Evolutionary conservation across 2,113 vertebrate species (phyloP).

Genomic region (Ageneiosus marmoratus): DNA sequence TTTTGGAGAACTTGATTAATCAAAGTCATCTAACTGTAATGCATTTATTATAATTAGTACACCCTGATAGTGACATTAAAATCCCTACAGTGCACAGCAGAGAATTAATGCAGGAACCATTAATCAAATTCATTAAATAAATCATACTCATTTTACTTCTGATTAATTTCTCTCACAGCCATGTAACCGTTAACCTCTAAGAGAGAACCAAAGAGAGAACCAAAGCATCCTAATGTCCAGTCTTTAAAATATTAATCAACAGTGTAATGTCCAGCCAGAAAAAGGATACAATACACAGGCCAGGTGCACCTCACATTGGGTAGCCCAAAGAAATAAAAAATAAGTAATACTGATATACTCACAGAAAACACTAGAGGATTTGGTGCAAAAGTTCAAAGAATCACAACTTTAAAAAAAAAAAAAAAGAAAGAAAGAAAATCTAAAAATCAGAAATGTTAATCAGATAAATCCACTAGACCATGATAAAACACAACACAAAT

Average conservation of each 20-base stretch:
- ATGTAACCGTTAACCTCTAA: slow-evolving; percentile 7
- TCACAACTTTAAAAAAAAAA: slow-evolving; percentile 62
- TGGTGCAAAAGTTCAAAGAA: slow-evolving; percentile 52
- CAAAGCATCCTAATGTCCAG: background rate
- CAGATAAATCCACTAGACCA: slow-evolving; percentile 14
- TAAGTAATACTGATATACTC: slow-evolving; percentile 40
- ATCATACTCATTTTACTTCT: background rate
- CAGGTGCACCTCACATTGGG: slow-evolving; percentile 39
- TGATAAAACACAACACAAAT: slow-evolving; percentile 29
- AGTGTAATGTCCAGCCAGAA: slow-evolving; percentile 13
- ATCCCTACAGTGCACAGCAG: background rate
- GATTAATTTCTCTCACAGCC: background rate
- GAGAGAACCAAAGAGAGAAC: too few relatives aligned
- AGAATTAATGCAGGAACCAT: background rate
- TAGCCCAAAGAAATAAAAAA: slow-evolving; percentile 42
- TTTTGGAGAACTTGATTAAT: slow-evolving; percentile 7
- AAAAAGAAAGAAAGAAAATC: slow-evolving; percentile 54
- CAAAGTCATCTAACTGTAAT: slow-evolving; percentile 6
- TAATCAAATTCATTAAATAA: background rate
- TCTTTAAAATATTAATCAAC: background rate
- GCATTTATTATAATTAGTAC: background rate
- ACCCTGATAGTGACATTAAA: slow-evolving; percentile 1
- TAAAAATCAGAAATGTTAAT: slow-evolving; percentile 37
- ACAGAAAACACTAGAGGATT: slow-evolving; percentile 39
- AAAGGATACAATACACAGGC: slow-evolving; percentile 13